Conservation (phyloP, 2,113 vertebrate genomes). For the Phylloscopus trochilus region DNA sequence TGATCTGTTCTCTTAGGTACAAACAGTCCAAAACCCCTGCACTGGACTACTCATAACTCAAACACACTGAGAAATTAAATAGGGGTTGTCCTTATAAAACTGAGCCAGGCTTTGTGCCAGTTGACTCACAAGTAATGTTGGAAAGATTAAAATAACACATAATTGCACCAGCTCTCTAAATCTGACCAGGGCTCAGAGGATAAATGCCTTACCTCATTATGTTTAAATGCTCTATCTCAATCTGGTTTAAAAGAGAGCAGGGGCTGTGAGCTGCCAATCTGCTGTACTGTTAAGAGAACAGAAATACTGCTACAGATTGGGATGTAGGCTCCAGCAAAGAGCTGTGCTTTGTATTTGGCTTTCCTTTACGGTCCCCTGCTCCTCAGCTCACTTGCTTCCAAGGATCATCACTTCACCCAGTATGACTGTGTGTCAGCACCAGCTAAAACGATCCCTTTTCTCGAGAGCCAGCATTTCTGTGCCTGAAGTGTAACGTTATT, state of each 20-base stretch:
- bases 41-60: neutral
- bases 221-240: constrained; percentile 23
- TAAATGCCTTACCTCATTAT: constrained; percentile 40
- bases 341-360: neutral
- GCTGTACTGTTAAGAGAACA: neutral
- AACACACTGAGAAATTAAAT: neutral
- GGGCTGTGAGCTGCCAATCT: neutral
- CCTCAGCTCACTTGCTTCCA: neutral
- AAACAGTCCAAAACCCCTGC: neutral
- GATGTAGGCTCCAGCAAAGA: neutral
- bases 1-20: neutral
- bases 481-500: constrained; percentile 1
- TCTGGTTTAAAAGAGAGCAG: constrained; percentile 35
- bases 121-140: constrained; percentile 8
- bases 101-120: constrained; percentile 2
- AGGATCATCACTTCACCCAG: neutral
- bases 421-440: neutral
- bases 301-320: neutral
- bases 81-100: constrained; percentile 29
- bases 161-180: constrained; percentile 40
- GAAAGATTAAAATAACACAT: constrained; percentile 40
- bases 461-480: neutral
- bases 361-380: neutral
- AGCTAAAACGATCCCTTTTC: neutral
- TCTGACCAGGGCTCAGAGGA: constrained; percentile 30